A percentile compares a stretch with the other conserved stretches of the same genome.
phyloP scores from a whole-genome alignment of 2,797 vertebrate genomes.

The Coreius guichenoti region DNA sequence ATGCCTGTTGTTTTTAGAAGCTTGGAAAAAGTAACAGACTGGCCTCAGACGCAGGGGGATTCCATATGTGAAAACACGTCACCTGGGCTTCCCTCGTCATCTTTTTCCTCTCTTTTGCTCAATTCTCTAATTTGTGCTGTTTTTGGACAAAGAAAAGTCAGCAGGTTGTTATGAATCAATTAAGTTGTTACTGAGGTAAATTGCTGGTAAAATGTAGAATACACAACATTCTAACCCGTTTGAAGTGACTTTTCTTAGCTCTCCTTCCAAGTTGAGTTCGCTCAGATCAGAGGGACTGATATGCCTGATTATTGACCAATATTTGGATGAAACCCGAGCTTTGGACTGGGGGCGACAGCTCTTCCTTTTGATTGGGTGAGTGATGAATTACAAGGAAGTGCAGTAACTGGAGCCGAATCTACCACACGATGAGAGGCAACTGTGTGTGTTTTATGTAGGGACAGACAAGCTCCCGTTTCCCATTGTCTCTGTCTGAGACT shows the following conservation, averaged over 20 bases:
- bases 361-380: slow-evolving; percentile 59
- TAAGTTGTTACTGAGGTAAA: slow-evolving; percentile 51
- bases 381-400: slow-evolving; percentile 63
- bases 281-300: slow-evolving; percentile 46
- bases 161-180: slow-evolving; percentile 50
- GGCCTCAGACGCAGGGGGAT: slow-evolving; percentile 65
- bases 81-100: slow-evolving; percentile 73
- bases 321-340: slow-evolving; percentile 56
- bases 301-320: slow-evolving; percentile 56
- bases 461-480: slow-evolving; percentile 51
- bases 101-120: slow-evolving; percentile 41
- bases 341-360: slow-evolving; percentile 58
- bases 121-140: slow-evolving; percentile 44
- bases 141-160: slow-evolving; percentile 52
- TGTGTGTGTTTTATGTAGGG: slow-evolving; percentile 45
- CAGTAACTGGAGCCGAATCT: slow-evolving; percentile 58
- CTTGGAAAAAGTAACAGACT: slow-evolving; percentile 72
- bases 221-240: slow-evolving; percentile 5
- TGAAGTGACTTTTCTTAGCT: slow-evolving; percentile 41
- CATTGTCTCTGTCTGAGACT: slow-evolving; percentile 52
- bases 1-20: slow-evolving; percentile 57
- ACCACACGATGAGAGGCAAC: slow-evolving; percentile 34
- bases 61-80: slow-evolving; percentile 73
- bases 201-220: slow-evolving; percentile 40
- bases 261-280: slow-evolving; percentile 37